Evolutionary conservation across 2,888 invertebrate species (phyloP).

Genomic region (Diaprepes abbreviatus): DNA sequence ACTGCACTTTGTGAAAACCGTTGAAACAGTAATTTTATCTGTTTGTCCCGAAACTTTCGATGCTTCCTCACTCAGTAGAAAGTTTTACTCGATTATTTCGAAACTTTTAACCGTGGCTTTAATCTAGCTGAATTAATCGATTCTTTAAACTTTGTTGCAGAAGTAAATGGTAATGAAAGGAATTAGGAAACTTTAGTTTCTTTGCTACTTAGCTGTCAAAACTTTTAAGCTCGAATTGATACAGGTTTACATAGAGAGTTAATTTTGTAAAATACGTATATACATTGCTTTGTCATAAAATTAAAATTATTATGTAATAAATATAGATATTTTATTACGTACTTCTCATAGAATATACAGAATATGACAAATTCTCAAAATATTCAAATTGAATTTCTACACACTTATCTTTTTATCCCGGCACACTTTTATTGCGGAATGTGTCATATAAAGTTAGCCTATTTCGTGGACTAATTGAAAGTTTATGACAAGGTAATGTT

Average conservation of each 20-base stretch:
- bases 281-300: too few species aligned
- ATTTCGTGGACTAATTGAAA: too few species aligned
- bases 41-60: slow-evolving; percentile 1
- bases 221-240: not conserved
- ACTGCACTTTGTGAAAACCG: not conserved
- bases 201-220: not conserved
- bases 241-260: not conserved
- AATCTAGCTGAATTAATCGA: slow-evolving; percentile 11
- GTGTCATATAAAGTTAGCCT: too few species aligned
- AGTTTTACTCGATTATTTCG: not conserved
- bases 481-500: too few species aligned
- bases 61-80: not conserved
- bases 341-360: too few species aligned
- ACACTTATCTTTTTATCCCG: too few species aligned
- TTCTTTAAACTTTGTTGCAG: not conserved
- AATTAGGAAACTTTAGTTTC: slow-evolving; percentile 2
- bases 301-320: too few species aligned
- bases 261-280: too few species aligned
- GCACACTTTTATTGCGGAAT: too few species aligned
- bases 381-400: too few species aligned
- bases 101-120: slow-evolving; percentile 1
- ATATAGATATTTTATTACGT: too few species aligned
- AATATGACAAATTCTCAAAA: too few species aligned
- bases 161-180: not conserved
- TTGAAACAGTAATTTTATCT: slow-evolving; percentile 1